Evolutionary conservation across 1,140 invertebrate genomes (phyloP), one percentile per base, ranked within the genome.

Genomic region (Cydia fagiglandana): DNA sequence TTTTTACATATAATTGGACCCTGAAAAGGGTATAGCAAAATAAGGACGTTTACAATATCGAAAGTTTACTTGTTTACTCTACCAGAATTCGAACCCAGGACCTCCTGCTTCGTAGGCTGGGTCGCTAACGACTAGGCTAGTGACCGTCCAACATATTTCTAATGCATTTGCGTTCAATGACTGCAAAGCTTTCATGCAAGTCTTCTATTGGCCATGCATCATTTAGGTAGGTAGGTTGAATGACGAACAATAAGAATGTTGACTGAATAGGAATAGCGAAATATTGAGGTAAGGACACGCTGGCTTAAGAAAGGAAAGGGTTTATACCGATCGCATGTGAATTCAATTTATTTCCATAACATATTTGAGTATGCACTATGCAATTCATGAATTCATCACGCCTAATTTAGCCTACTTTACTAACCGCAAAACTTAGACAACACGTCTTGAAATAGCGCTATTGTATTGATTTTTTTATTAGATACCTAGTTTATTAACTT

Each of bases 161-260:
- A 53, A 17, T 9, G 50, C 50, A 53, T 53, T 17, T 53, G 15
- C 50, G 6, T 53, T 53, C 13, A 53, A 53, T 53, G 10, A 45
- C 41, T 13, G 41, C 41, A 45, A 45, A 38, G 5, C 50, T 53
- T 1, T 53, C 50, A 53, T n/a, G n/a, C 56, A 61, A 9, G 17
- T 24, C 56, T 61, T 61, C 17, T 4, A 61, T 61, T 61, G 56
- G 56, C 20, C 12, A 24, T 61, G 17, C 17, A 24, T 24, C 56
- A 61, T 61, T 61, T 24, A 6, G 56, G 24, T 24, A 6, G 56
- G 24, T 24, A 1, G 53, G 9, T 61, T 61, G 17, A 61, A 61
- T 61, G 20, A 20, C 56, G 20, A 20, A 61, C 56, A 61, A 61
- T 61, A 61, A 61, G 56, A 20, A 61, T 61, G 56, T 61, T 5